These are phyloP conservation scores for Bombus picipes DNA, from an alignment of 1,140 invertebrate species.

Conservation along the genomic window DNA sequence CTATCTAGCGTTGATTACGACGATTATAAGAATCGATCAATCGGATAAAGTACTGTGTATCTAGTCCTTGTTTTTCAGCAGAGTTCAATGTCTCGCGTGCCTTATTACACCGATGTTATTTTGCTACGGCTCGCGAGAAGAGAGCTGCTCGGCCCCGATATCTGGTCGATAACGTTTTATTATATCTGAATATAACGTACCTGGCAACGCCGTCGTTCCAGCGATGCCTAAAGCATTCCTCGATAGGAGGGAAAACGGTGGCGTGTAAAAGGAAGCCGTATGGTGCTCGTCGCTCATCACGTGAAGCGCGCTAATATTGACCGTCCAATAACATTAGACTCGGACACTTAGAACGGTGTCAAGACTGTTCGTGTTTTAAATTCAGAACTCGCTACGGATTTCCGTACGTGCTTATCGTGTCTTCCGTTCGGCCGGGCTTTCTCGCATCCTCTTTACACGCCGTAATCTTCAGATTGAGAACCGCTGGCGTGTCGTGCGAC, in stretches of 20 bases:
- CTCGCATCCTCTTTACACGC: conserved; percentile 1
- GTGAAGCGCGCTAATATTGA: conserved; percentile 64
- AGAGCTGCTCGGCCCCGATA: conserved; percentile 10
- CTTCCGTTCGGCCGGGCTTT: conserved; percentile 51
- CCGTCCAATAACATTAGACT: conserved; percentile 63
- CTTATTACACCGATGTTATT: conserved; percentile 14
- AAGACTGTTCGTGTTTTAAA: conserved; percentile 69
- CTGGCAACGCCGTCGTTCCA: conserved; percentile 17
- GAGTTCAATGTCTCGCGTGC: conserved; percentile 7
- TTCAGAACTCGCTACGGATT: conserved; percentile 68
- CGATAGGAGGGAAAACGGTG: conserved; percentile 29
- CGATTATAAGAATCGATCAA: neutral
- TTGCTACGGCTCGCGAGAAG: conserved; percentile 2
- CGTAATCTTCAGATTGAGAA: conserved; percentile 11
- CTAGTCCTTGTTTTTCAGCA: neutral
- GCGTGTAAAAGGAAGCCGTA: conserved; percentile 56
- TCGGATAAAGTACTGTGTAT: neutral
- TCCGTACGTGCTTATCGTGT: conserved; percentile 61
- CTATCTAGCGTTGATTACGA: neutral
- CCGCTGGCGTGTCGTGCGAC: conserved; percentile 41
- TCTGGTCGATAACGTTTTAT: conserved; percentile 36
- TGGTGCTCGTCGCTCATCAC: conserved; percentile 41
- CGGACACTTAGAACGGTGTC: conserved; percentile 43
- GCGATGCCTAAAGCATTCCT: conserved; percentile 9
- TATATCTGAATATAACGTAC: conserved; percentile 38